Percentiles rank a stretch among this genome's conserved stretches.
Conservation (phyloP, 1,140 invertebrate genomes). For the Ptiloglossa arizonensis region DNA sequence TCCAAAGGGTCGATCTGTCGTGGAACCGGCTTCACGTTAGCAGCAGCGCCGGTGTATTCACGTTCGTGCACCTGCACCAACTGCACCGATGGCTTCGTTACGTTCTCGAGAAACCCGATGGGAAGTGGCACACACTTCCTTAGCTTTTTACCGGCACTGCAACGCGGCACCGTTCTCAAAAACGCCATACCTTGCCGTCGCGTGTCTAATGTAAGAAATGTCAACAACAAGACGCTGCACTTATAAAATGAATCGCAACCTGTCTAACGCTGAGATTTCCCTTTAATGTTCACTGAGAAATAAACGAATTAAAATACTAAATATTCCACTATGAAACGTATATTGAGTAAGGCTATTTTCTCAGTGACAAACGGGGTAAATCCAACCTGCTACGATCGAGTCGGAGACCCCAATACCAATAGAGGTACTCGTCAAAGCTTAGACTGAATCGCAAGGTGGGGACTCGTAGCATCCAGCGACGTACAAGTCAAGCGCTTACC, state of each 20-base stretch:
- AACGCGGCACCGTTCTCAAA: slow-evolving; percentile 73
- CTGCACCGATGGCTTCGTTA: slow-evolving; percentile 62
- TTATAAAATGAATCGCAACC: slow-evolving; percentile 14
- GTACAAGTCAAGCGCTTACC: slow-evolving; percentile 19
- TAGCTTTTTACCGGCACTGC: slow-evolving; percentile 69
- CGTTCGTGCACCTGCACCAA: slow-evolving; percentile 70
- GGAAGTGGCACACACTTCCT: slow-evolving; percentile 62
- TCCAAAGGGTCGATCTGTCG: slow-evolving; percentile 90
- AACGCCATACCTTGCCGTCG: slow-evolving; percentile 73
- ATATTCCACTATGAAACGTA: slow-evolving; percentile 10
- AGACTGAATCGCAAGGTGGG: slow-evolving; percentile 38
- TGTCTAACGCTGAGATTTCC: not conserved
- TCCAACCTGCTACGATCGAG: slow-evolving; percentile 66
- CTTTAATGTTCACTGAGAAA: slow-evolving; percentile 16
- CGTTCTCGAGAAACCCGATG: slow-evolving; percentile 56
- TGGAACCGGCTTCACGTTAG: slow-evolving; percentile 66
- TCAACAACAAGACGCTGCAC: slow-evolving; percentile 40
- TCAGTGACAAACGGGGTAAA: slow-evolving; percentile 51
- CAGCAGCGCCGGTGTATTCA: slow-evolving; percentile 56
- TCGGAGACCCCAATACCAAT: slow-evolving; percentile 59
- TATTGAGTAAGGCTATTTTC: slow-evolving; percentile 19
- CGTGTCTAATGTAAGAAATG: slow-evolving; percentile 39
- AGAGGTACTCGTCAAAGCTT: slow-evolving; percentile 42
- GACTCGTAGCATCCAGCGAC: slow-evolving; percentile 40
- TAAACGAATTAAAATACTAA: not conserved